Evolutionary conservation across 2,113 vertebrate genomes (phyloP).

Genomic region (Tachysurus vachellii): DNA sequence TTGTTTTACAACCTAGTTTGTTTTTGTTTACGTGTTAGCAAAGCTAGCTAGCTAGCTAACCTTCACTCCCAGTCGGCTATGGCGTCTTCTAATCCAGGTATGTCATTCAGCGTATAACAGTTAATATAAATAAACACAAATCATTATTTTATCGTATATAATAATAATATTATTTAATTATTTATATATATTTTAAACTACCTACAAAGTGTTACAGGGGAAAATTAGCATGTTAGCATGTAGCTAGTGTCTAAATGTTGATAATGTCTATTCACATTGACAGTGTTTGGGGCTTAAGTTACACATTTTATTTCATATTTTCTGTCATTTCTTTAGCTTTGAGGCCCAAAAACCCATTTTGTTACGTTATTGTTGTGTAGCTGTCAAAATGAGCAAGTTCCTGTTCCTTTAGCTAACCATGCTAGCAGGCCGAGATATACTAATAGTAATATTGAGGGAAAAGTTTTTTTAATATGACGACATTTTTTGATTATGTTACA

Average conservation of each 20-base stretch:
- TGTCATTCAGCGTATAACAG: neutral
- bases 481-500: neutral
- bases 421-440: neutral
- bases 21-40: slow-evolving; percentile 48
- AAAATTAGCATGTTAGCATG: neutral
- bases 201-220: neutral
- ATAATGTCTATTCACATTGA: no score
- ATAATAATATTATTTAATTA: neutral
- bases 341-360: no score
- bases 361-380: neutral
- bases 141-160: neutral
- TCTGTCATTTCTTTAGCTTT: neutral
- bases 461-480: neutral
- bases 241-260: neutral
- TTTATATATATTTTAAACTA: neutral
- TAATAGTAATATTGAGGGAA: neutral
- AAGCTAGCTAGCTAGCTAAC: slow-evolving; percentile 31
- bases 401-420: neutral
- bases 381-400: neutral
- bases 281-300: neutral
- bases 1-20: neutral
- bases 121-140: neutral
- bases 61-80: slow-evolving; percentile 31
- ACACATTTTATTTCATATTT: neutral
- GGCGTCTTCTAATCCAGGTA: slow-evolving; percentile 50